phyloP scores from a whole-genome alignment of 2,797 vertebrate species.

The Sylvia borin region DNA sequence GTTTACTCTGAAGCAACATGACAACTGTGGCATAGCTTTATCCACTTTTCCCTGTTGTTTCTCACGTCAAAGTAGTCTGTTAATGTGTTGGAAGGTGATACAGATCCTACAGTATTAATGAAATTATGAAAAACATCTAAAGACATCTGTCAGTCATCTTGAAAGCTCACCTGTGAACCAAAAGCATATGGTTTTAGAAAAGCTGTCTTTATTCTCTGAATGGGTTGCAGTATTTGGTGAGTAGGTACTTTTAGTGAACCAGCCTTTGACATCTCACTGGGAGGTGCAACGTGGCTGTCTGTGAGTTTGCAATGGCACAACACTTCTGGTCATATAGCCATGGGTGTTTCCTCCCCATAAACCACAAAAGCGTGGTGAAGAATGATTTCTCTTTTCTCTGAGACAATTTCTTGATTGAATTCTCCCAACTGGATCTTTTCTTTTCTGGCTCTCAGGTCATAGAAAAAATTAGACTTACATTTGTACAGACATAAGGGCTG shows the following conservation, averaged over 20 bases:
- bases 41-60: background rate
- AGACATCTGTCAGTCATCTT: background rate
- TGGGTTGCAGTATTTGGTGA: background rate
- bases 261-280: background rate
- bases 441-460: background rate
- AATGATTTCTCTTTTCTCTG: background rate
- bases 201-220: background rate
- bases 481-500: background rate
- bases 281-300: background rate
- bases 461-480: background rate
- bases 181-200: background rate
- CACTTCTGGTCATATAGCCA: background rate
- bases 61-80: background rate
- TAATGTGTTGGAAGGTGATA: background rate
- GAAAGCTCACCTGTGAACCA: background rate
- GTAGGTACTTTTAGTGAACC: background rate
- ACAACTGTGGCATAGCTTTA: background rate
- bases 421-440: background rate
- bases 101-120: background rate
- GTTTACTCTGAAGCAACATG: background rate
- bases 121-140: background rate
- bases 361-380: background rate
- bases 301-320: background rate
- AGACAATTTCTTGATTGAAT: background rate
- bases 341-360: fast-evolving